These are phyloP conservation scores for Drymonia ruficornis DNA, from an alignment of 2,888 invertebrate species.

Conservation along the genomic window DNA sequence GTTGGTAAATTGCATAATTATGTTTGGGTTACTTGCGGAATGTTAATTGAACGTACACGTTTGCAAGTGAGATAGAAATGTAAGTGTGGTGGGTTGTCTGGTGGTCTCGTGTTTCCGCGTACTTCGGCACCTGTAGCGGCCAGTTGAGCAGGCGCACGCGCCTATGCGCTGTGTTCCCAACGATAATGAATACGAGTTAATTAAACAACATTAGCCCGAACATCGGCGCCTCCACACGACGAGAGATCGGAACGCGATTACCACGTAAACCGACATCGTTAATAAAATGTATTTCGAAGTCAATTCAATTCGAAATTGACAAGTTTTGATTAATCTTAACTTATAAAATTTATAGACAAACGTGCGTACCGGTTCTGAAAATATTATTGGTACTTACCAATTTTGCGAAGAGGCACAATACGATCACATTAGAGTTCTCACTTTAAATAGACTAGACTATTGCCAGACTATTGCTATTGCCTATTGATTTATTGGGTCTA, in stretches of 20 bases:
- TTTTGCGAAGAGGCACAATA: no score
- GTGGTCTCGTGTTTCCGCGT: constrained; percentile 37
- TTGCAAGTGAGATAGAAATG: constrained; percentile 40
- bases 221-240: constrained; percentile 80
- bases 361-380: no score
- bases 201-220: constrained; percentile 79
- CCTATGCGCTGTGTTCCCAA: constrained; percentile 53
- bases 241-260: constrained; percentile 68
- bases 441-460: no score
- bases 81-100: constrained; percentile 17
- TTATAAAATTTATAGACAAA: neutral
- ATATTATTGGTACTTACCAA: no score
- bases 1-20: constrained; percentile 4
- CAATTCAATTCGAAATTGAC: neutral
- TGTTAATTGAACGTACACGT: constrained; percentile 32
- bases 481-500: no score
- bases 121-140: constrained; percentile 54
- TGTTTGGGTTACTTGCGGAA: neutral
- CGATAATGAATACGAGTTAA: constrained; percentile 83
- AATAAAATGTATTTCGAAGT: constrained; percentile 24
- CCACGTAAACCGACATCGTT: constrained; percentile 58
- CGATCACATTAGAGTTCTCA: no score
- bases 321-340: no score
- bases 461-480: no score
- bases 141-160: constrained; percentile 50